A percentile compares a stretch with the other conserved stretches of the same genome.
Conservation (phyloP, 2,113 vertebrate species). For the Spermophilus dauricus region DNA sequence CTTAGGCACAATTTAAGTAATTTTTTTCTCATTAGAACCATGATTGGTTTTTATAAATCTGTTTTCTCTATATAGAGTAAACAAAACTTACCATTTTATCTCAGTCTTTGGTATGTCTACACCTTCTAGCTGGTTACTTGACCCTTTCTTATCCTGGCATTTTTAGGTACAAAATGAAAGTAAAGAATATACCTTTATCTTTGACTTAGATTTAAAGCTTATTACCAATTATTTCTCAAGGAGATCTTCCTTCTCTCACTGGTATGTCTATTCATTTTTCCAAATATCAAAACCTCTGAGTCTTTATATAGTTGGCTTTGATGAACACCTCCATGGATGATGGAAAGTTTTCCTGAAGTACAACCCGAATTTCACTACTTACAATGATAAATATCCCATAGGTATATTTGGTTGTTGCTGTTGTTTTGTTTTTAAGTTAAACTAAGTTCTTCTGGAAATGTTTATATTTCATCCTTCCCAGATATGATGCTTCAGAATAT, state of each 20-base stretch:
- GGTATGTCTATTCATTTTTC: neutral
- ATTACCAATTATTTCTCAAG: neutral
- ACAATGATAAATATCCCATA: neutral
- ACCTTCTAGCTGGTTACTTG: neutral
- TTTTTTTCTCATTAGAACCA: neutral
- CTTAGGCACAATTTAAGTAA: neutral
- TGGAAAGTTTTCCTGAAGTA: neutral
- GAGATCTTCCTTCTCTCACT: neutral
- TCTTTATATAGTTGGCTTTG: neutral
- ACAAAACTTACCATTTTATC: neutral
- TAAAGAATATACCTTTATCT: neutral
- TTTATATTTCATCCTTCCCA: neutral
- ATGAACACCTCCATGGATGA: neutral
- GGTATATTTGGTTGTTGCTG: neutral
- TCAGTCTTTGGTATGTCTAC: neutral
- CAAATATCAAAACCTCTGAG: neutral
- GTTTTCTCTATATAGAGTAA: neutral
- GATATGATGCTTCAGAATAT: neutral
- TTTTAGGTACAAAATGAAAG: neutral
- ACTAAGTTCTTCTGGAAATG: neutral
- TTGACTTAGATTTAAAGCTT: slow-evolving; percentile 3
- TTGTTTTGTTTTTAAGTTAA: neutral
- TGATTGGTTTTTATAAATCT: neutral
- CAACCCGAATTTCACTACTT: neutral
- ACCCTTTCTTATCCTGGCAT: neutral